Percentiles rank a stretch among this genome's conserved stretches.
Conservation (phyloP, 2,113 vertebrate species). For the Leucopsar rothschildi region DNA sequence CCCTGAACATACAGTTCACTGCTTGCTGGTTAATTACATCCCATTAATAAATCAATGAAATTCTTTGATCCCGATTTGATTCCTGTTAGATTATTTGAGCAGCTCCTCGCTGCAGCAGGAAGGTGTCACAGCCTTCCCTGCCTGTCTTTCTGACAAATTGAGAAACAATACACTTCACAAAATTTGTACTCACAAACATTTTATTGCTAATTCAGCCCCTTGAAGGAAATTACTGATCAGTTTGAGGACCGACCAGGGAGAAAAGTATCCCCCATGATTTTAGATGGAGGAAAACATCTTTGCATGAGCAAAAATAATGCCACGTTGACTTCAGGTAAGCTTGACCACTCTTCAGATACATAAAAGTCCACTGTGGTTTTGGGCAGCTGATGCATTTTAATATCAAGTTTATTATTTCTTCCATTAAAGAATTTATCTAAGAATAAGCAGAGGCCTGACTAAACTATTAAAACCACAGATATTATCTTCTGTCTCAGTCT, state of each 20-base stretch:
- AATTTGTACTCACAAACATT: neutral
- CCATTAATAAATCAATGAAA: conserved; percentile 37
- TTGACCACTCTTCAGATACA: neutral
- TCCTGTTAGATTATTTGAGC: neutral
- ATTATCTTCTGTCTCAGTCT: neutral
- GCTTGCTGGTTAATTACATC: neutral
- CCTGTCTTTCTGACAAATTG: neutral
- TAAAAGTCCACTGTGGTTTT: neutral
- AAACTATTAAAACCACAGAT: neutral
- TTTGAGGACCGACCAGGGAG: neutral
- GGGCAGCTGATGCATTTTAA: neutral
- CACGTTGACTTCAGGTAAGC: neutral
- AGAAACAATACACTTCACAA: neutral
- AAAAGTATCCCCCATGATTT: neutral
- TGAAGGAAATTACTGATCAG: neutral
- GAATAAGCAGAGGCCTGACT: neutral
- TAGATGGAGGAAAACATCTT: neutral
- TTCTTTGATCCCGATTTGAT: neutral
- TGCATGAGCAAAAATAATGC: neutral
- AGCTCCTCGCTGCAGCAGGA: neutral
- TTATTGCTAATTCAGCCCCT: neutral
- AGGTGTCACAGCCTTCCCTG: neutral
- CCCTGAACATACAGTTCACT: neutral
- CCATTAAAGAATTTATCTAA: neutral
- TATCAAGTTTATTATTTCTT: neutral